A percentile compares a stretch with the other conserved stretches of the same genome.
phyloP scores from a whole-genome alignment of 2,888 invertebrate species.

The Notodonta dromedarius region DNA sequence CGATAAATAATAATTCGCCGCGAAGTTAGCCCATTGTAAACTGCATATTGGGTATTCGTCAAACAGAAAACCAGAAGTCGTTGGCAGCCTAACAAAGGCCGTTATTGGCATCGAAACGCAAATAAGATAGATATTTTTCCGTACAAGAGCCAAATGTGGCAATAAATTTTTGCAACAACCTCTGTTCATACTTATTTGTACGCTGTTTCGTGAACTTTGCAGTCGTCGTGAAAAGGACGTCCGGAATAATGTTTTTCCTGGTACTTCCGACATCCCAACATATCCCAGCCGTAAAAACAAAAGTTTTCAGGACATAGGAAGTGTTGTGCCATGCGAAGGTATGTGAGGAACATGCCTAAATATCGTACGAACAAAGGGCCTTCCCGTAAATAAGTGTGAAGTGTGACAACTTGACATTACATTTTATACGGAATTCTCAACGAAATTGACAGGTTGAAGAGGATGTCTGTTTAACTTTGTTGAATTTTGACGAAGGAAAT shows the following conservation, averaged over 20 bases:
- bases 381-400: slow-evolving; percentile 35
- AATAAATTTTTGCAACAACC: slow-evolving; percentile 46
- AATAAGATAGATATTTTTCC: slow-evolving; percentile 49
- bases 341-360: background rate
- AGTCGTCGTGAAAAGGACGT: slow-evolving; percentile 10
- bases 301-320: slow-evolving; percentile 10
- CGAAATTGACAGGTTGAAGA: slow-evolving; percentile 42
- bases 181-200: slow-evolving; percentile 21
- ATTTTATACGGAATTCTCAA: slow-evolving; percentile 39
- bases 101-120: slow-evolving; percentile 54
- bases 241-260: slow-evolving; percentile 10
- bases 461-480: slow-evolving; percentile 38
- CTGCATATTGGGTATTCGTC: slow-evolving; percentile 39
- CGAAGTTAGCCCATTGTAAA: slow-evolving; percentile 30
- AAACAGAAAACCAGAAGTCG: slow-evolving; percentile 52
- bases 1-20: slow-evolving; percentile 36
- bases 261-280: background rate
- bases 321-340: background rate
- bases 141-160: slow-evolving; percentile 57
- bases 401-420: slow-evolving; percentile 40
- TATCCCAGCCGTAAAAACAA: slow-evolving; percentile 8
- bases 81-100: slow-evolving; percentile 49
- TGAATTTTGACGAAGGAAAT: slow-evolving; percentile 32
- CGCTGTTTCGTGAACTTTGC: slow-evolving; percentile 22
- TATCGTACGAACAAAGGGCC: slow-evolving; percentile 31